A percentile compares a stretch with the other conserved stretches of the same genome.
These are phyloP conservation scores for Myotis pilosus DNA, from an alignment of 2,797 vertebrate genomes.

Conservation along the genomic window DNA sequence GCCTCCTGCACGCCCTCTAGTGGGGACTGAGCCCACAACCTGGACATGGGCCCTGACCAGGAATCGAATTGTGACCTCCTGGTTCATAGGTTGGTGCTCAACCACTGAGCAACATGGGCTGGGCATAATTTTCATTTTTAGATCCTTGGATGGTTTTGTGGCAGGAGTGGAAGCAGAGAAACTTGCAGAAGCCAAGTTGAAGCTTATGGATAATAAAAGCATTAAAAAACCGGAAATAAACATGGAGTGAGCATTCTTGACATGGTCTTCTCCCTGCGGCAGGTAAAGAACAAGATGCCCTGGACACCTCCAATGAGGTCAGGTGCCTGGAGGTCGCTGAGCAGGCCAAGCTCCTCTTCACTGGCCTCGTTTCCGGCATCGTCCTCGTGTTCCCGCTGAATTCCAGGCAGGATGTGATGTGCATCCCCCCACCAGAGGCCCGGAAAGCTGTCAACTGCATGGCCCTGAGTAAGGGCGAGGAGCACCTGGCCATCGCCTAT, in stretches of 20 bases:
- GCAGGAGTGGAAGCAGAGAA: neutral
- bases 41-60: too few relatives aligned
- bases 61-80: too few relatives aligned
- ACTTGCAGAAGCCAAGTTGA: too few relatives aligned
- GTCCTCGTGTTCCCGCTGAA: constrained; percentile 88
- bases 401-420: constrained; percentile 84
- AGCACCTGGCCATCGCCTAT: constrained; percentile 82
- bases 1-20: too few relatives aligned
- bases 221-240: neutral
- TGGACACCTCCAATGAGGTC: constrained; percentile 82
- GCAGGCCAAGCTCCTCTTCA: constrained; percentile 85
- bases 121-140: neutral
- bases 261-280: neutral
- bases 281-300: constrained; percentile 80
- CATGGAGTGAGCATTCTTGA: rapidly evolving
- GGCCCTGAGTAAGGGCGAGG: constrained; percentile 82
- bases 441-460: constrained; percentile 78
- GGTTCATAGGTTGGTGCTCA: too few relatives aligned
- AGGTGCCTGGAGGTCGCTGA: constrained; percentile 87
- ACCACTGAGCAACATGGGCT: too few relatives aligned
- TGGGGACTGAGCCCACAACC: too few relatives aligned
- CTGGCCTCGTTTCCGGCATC: constrained; percentile 84
- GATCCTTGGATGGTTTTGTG: neutral
- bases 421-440: constrained; percentile 87
- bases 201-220: neutral